Evolutionary conservation across 2,888 invertebrate genomes (phyloP).

Genomic region (Lingula anatina): DNA sequence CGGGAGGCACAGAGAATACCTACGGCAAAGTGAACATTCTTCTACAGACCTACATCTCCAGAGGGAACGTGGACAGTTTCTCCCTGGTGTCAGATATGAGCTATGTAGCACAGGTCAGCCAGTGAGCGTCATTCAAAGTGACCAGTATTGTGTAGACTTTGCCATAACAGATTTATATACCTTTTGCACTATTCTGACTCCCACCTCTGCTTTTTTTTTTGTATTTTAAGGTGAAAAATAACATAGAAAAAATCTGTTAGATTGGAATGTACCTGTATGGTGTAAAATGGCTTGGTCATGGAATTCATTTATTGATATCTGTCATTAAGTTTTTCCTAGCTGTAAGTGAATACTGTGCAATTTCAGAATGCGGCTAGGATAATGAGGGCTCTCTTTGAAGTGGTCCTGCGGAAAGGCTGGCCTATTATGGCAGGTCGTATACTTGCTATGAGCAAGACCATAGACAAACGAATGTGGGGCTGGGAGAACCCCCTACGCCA

Average conservation of each 20-base stretch:
- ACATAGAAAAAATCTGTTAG: too few relatives aligned
- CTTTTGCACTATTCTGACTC: too few relatives aligned
- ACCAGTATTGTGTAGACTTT: too few relatives aligned
- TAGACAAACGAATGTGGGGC: conserved; percentile 88
- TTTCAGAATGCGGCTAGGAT: conserved; percentile 85
- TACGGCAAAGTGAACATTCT: conserved; percentile 83
- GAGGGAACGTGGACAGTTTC: conserved; percentile 73
- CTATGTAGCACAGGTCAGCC: conserved; percentile 76
- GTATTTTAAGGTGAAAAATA: too few relatives aligned
- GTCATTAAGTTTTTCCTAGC: too few relatives aligned
- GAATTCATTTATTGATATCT: too few relatives aligned
- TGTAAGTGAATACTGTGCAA: too few relatives aligned
- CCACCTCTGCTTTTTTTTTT: too few relatives aligned
- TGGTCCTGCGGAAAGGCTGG: conserved; percentile 83
- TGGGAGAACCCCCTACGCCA: conserved; percentile 81
- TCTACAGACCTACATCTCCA: conserved; percentile 75
- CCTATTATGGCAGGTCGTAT: conserved; percentile 82
- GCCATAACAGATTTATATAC: too few relatives aligned
- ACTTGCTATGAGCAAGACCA: conserved; percentile 82
- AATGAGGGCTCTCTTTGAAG: conserved; percentile 87
- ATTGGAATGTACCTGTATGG: too few relatives aligned
- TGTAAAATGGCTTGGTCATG: too few relatives aligned
- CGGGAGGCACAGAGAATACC: conserved; percentile 82
- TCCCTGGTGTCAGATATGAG: conserved; percentile 83
- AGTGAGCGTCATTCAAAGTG: too few relatives aligned